phyloP scores from a whole-genome alignment of 2,113 vertebrate genomes.

The Callospermophilus lateralis region DNA sequence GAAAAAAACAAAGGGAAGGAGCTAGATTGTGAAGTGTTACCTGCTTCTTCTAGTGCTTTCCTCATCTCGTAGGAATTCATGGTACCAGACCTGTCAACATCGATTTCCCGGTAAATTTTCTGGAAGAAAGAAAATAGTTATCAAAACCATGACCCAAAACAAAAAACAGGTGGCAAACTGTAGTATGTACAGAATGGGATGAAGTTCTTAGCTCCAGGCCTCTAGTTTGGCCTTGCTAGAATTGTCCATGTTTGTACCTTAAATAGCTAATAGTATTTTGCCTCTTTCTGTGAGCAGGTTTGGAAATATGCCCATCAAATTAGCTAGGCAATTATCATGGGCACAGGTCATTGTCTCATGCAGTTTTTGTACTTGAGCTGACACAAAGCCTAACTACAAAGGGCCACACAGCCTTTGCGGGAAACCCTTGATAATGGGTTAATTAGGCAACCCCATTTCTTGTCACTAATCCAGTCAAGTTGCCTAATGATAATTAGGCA shows the following conservation, averaged over 20 bases:
- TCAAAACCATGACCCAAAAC: not conserved
- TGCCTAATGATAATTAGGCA: too few relatives aligned
- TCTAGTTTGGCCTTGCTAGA: not conserved
- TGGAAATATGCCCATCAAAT: not conserved
- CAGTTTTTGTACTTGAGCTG: not conserved
- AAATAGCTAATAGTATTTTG: not conserved
- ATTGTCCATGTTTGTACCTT: not conserved
- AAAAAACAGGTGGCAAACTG: not conserved
- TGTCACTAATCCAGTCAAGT: fast-evolving
- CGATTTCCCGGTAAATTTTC: conserved; percentile 90
- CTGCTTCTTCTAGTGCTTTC: conserved; percentile 88
- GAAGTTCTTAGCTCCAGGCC: fast-evolving
- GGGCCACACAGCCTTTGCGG: not conserved
- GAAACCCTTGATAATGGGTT: not conserved
- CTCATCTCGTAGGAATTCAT: conserved; percentile 92
- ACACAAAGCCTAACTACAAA: not conserved
- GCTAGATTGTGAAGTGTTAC: conserved; percentile 58
- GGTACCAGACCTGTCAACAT: conserved; percentile 89
- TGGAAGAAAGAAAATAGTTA: conserved; percentile 72
- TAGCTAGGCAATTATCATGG: not conserved
- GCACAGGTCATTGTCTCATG: too few relatives aligned
- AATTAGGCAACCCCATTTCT: not conserved
- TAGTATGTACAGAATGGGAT: fast-evolving
- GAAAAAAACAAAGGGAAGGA: not conserved
- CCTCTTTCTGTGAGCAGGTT: not conserved